Base-by-base conservation (phyloP, 2,113 vertebrate species). In the Eubucco bourcierii region DNA sequence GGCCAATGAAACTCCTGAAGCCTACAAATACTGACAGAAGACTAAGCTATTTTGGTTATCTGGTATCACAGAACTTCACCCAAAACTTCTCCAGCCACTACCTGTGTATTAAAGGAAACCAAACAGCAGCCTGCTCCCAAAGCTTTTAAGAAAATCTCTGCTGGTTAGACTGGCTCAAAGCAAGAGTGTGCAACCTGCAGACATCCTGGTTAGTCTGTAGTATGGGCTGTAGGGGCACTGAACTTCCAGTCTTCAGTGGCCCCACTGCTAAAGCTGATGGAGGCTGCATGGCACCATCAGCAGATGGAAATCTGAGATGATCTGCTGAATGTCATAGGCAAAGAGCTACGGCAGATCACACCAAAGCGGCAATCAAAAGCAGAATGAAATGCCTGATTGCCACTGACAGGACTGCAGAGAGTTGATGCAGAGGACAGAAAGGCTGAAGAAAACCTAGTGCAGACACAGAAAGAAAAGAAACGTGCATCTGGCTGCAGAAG, bases 291-390 rank as follows among this genome's bases (percentile, higher is more conserved):
- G 79, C 24, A 72, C 4, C 59, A 65, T 12, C 28, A 55, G 33
- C 28, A 67, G 55, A 58, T 5, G 11, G n/a, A 76, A 50, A 61
- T 27, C 31, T 66, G 67, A 89, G 27, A 65, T 31, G 2, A 25
- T 12, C 4, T 31, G n/a, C n/a, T 79, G 5, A 21, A 60, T 0
- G 3, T 64, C 47, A 52, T 1, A 1, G 2, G 72, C 58, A 79
- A 58, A 86, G 17, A 31, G 31, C 37, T 80, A 61, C 25, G 65
- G 67, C 39, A 84, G 11, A 34, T 56, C 31, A 67, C 24, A 71
- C 12, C 67, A 31, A 72, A 33, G 21, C 3, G 28, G 76, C 20
- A 87, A 37, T 12, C 14, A 59, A 70, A 91, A 60, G 13, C 27
- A 85, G 28, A 7, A 55, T 16, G 58, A 81, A 44, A 53, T 39